phyloP scores from a whole-genome alignment of 1,140 invertebrate species.

The Babylonia areolata region DNA sequence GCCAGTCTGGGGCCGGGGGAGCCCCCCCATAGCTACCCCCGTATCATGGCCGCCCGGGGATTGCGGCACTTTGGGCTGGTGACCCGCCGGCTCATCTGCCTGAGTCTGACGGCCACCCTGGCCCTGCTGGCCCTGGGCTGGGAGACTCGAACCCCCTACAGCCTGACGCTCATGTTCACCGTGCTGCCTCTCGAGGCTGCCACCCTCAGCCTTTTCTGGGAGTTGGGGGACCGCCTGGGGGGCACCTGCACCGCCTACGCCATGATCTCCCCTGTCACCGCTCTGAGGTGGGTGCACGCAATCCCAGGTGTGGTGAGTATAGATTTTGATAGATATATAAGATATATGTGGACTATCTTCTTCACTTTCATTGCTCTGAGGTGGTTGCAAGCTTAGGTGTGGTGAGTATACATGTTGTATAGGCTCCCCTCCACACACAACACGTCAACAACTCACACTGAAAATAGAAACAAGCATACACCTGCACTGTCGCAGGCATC shows the following conservation, averaged over 20 bases:
- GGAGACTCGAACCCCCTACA: slow-evolving; percentile 69
- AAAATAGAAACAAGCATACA: too few species aligned
- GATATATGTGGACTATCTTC: too few species aligned
- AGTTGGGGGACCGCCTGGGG: slow-evolving; percentile 69
- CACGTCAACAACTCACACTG: too few species aligned
- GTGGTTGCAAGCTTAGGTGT: too few species aligned
- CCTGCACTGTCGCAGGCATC: too few species aligned
- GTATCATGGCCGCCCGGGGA: slow-evolving; percentile 70
- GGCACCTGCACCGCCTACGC: slow-evolving; percentile 74
- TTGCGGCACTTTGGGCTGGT: slow-evolving; percentile 73
- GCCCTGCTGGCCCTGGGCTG: slow-evolving; percentile 65
- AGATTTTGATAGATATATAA: too few species aligned
- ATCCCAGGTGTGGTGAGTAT: too few species aligned
- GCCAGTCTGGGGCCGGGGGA: slow-evolving; percentile 57
- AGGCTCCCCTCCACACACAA: too few species aligned
- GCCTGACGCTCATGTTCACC: slow-evolving; percentile 65
- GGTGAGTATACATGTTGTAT: too few species aligned
- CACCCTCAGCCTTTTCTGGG: slow-evolving; percentile 69
- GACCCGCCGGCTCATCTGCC: slow-evolving; percentile 65
- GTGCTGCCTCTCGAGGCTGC: slow-evolving; percentile 69
- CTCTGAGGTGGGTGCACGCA: too few species aligned
- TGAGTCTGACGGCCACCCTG: slow-evolving; percentile 66
- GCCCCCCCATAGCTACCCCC: slow-evolving; percentile 61
- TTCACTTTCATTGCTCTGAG: too few species aligned
- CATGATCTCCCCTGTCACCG: slow-evolving; percentile 69